Evolutionary conservation across 2,888 invertebrate species (phyloP).

Genomic region (Leptopilina syphax): DNA sequence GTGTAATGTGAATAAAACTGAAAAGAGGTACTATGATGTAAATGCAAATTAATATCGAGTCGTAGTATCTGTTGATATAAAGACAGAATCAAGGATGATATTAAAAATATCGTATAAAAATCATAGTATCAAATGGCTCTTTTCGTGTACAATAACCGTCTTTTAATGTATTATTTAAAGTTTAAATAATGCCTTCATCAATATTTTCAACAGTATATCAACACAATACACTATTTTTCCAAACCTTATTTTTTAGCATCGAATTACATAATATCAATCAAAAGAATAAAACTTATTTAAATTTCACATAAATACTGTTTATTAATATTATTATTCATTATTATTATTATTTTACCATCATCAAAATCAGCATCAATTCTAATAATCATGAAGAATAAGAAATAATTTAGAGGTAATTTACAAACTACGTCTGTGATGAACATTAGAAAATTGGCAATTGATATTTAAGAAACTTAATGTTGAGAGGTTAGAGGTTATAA

Average conservation of each 20-base stretch:
- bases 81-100: neutral
- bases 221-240: neutral
- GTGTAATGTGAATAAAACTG: neutral
- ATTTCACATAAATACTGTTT: slow-evolving; percentile 22
- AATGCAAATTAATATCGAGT: neutral
- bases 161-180: neutral
- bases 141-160: neutral
- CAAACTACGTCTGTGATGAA: no score
- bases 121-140: neutral
- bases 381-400: slow-evolving; percentile 24
- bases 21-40: neutral
- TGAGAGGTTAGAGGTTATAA: no score
- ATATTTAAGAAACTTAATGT: no score
- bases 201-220: slow-evolving; percentile 1
- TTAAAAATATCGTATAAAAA: slow-evolving; percentile 1
- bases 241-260: neutral
- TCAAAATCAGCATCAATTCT: slow-evolving; percentile 6
- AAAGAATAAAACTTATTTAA: slow-evolving; percentile 14
- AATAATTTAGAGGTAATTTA: neutral
- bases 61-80: neutral
- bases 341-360: neutral
- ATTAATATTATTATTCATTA: slow-evolving; percentile 2
- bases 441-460: no score
- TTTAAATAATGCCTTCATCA: neutral
- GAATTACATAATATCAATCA: slow-evolving; percentile 10